Evolutionary conservation across 2,888 invertebrate genomes (phyloP).

Genomic region (Rhagium mordax): DNA sequence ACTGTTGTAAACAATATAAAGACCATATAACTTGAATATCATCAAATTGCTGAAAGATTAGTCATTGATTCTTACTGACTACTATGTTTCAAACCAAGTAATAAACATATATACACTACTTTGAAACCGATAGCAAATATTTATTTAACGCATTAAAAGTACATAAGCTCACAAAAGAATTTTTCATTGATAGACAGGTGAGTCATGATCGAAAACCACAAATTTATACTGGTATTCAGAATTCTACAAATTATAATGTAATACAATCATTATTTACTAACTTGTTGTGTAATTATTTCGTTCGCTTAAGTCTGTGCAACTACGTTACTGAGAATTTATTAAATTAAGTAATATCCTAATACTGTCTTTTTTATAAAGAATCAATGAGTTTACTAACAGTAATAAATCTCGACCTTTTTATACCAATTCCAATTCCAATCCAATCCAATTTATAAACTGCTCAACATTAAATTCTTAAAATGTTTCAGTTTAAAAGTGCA

Average conservation of each 20-base stretch:
- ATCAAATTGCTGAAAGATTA: not conserved
- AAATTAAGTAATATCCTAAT: not conserved
- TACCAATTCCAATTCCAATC: too few species aligned
- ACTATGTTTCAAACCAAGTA: not conserved
- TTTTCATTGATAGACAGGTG: not conserved
- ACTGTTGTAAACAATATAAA: not conserved
- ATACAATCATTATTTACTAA: not conserved
- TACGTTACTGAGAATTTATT: not conserved
- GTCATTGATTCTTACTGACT: not conserved
- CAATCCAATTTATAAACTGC: too few species aligned
- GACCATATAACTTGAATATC: not conserved
- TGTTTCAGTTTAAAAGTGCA: too few species aligned
- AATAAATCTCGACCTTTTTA: not conserved
- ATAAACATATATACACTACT: not conserved
- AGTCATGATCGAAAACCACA: not conserved
- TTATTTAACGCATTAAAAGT: not conserved
- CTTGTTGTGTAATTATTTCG: not conserved
- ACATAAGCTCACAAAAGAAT: not conserved
- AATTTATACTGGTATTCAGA: not conserved
- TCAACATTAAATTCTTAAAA: too few species aligned
- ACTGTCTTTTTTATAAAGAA: not conserved
- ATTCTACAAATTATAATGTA: not conserved
- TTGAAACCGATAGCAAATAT: not conserved
- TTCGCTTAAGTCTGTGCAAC: not conserved
- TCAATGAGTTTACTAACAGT: not conserved